phyloP scores from a whole-genome alignment of 2,113 vertebrate genomes.

The Pholis gunnellus region DNA sequence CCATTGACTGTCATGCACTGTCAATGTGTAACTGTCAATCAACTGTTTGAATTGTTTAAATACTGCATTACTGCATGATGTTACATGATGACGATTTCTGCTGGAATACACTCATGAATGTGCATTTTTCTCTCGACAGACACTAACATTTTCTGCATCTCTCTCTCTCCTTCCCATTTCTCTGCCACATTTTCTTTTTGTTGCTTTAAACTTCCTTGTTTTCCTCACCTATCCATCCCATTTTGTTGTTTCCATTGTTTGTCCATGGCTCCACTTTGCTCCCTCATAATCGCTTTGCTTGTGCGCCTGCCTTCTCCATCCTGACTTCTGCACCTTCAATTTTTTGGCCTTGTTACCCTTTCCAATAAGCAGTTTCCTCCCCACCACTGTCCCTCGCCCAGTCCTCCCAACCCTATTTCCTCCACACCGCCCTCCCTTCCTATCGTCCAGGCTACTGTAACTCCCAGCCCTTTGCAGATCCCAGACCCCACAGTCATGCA shows the following conservation, averaged over 20 bases:
- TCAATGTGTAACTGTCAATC: conserved; percentile 53
- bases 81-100: conserved; percentile 57
- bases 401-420: conserved; percentile 80
- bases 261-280: conserved; percentile 51
- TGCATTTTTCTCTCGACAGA: conserved; percentile 79
- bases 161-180: conserved; percentile 82
- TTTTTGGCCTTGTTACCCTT: conserved; percentile 29
- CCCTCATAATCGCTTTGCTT: conserved; percentile 51
- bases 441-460: conserved; percentile 75
- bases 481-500: conserved; percentile 57
- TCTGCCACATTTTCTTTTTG: conserved; percentile 59
- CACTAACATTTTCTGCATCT: conserved; percentile 86
- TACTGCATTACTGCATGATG: conserved; percentile 52
- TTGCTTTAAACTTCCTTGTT: conserved; percentile 52
- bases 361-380: conserved; percentile 78
- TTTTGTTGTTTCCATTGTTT: conserved; percentile 55
- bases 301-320: conserved; percentile 16
- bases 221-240: conserved; percentile 58
- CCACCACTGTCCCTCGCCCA: conserved; percentile 78
- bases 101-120: conserved; percentile 70
- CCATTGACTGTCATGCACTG: conserved; percentile 56
- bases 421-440: conserved; percentile 78
- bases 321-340: conserved; percentile 9
- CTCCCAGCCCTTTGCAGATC: conserved; percentile 52
- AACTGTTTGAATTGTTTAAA: conserved; percentile 46